These are phyloP conservation scores for Raja brachyura DNA, from an alignment of 2,113 vertebrate genomes.

Conservation along the genomic window DNA sequence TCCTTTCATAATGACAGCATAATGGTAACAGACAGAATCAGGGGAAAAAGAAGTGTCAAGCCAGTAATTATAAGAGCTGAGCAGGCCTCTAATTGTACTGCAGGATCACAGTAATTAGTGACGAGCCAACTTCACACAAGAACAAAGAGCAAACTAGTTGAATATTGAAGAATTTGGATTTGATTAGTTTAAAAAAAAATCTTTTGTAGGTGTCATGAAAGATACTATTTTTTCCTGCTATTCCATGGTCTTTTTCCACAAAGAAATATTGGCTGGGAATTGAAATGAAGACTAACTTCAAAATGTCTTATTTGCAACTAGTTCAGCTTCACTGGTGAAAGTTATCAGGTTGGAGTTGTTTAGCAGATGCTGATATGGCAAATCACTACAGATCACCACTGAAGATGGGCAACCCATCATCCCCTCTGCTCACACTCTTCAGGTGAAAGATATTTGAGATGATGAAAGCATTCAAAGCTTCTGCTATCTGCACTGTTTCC, in stretches of 20 bases:
- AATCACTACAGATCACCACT: background rate
- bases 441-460: background rate
- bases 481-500: background rate
- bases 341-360: background rate
- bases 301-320: background rate
- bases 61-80: slow-evolving; percentile 73
- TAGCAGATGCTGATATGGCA: background rate
- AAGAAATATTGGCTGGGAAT: background rate
- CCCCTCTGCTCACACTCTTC: background rate
- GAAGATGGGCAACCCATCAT: background rate
- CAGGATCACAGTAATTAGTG: slow-evolving; percentile 29
- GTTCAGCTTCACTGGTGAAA: background rate
- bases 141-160: slow-evolving; percentile 75
- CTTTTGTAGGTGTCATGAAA: background rate
- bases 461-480: background rate
- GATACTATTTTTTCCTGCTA: background rate
- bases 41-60: slow-evolving; percentile 69
- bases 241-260: background rate
- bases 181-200: slow-evolving; percentile 39
- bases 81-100: slow-evolving; percentile 53
- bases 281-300: background rate
- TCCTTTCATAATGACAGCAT: slow-evolving; percentile 77
- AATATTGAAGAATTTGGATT: slow-evolving; percentile 77
- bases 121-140: slow-evolving; percentile 54
- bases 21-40: slow-evolving; percentile 73